Conservation (phyloP, 2,797 vertebrate genomes). For the Coregonus suidteri region DNA sequence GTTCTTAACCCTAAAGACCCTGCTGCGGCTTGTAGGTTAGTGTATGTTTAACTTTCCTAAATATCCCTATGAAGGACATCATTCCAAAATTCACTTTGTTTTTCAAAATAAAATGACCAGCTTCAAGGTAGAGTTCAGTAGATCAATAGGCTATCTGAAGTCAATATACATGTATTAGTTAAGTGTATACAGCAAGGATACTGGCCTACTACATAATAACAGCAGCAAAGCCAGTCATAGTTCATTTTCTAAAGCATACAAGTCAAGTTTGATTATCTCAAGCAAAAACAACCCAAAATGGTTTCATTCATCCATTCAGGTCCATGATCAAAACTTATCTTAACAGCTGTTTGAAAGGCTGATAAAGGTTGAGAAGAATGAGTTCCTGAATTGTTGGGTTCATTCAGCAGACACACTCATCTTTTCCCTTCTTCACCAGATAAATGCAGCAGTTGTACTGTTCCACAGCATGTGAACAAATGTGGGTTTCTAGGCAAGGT, state of each 20-base stretch:
- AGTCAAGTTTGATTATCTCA: no score
- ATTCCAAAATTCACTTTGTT: not conserved
- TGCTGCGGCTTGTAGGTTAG: not conserved
- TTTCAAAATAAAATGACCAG: not conserved
- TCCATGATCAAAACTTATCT: no score
- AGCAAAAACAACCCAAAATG: no score
- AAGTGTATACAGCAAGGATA: not conserved
- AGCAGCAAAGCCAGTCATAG: no score
- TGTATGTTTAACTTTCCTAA: not conserved
- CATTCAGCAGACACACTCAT: constrained; percentile 8
- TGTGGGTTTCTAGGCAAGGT: constrained; percentile 31
- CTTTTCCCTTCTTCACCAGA: not conserved
- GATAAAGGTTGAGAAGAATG: constrained; percentile 21
- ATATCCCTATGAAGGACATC: not conserved
- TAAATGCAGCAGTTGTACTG: constrained; percentile 41
- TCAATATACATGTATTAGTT: not conserved
- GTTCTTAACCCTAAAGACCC: not conserved
- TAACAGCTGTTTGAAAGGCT: not conserved
- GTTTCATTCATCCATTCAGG: no score
- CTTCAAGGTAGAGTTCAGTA: not conserved
- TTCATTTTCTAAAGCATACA: no score
- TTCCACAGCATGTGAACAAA: constrained; percentile 27
- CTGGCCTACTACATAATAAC: no score
- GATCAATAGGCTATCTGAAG: not conserved
- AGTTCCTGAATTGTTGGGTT: constrained; percentile 27